phyloP scores from a whole-genome alignment of 2,113 vertebrate species.

The Spheniscus mendiculus region DNA sequence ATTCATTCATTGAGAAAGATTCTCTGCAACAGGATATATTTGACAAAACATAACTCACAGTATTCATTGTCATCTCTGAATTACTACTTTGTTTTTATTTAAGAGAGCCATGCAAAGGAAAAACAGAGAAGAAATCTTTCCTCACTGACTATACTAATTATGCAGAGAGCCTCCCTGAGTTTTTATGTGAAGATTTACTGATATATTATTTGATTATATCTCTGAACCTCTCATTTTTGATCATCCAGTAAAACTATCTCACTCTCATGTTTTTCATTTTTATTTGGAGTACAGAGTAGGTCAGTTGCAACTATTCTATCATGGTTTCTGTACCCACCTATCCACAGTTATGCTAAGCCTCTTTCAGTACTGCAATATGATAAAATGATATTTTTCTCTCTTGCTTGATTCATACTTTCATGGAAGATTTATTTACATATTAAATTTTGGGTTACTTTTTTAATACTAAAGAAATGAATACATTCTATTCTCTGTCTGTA shows the following conservation, averaged over 20 bases:
- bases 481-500: background rate
- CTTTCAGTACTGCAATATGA: background rate
- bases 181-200: background rate
- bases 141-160: background rate
- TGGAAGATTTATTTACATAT: background rate
- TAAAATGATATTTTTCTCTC: background rate
- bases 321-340: background rate
- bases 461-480: background rate
- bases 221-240: background rate
- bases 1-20: background rate
- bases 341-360: background rate
- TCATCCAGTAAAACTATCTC: background rate
- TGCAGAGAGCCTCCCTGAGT: background rate
- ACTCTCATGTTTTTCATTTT: background rate
- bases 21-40: background rate
- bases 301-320: background rate
- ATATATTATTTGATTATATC: background rate
- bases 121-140: background rate
- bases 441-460: background rate
- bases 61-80: background rate
- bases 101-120: background rate
- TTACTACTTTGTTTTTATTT: slow-evolving; percentile 14
- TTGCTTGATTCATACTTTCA: background rate
- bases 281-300: background rate
- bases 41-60: background rate